Base-by-base conservation (phyloP, 2,888 invertebrate species). In the Lamellibrachia columna region DNA sequence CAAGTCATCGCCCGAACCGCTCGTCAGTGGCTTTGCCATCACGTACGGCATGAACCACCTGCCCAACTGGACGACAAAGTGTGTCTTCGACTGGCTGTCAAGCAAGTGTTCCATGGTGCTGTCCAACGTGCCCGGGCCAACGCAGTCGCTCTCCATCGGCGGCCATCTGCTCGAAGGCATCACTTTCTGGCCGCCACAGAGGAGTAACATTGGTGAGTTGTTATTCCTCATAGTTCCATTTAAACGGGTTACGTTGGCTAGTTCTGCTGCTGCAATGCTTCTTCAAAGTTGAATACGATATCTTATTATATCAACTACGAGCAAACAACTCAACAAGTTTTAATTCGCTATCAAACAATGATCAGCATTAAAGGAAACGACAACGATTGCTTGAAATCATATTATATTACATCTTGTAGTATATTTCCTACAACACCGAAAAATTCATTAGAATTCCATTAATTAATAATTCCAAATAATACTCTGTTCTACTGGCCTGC, bases 131-230 rank as follows among this genome's bases (percentile, higher is more conserved):
- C 94, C 94, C 0, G 94, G 94, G 22, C 94, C 94, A 9, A 91
- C 92, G 55, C 58, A 93, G 58, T 53, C 60, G 28, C 75, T 94
- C 40, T 93, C 40, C 28, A 91, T 94, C 1, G 91, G 28, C n/a
- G 93, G 94, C 2, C 55, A 93, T 52, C 28, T 28, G 9, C 52
- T 94, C 11, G 92, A 93, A 58, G 92, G 90, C 22, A 93, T 94
- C 91, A 92, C 93, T 11, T 94, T 94, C 93, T 94, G 94, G 94
- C 94, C 94, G 15, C 94, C 94, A 11, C 93, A 93, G 90, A 92
- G 94, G 90, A 90, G 90, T 28, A 93, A 93, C 91, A 93, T 94
- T 1, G 94, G 94, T 94, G 91, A 93, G 94, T 93, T 22, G 75
- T 22, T 6, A 40, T 40, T 40, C 40, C 40, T 28, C 22, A 55